Evolutionary conservation across 2,797 vertebrate genomes (phyloP), one percentile per base, ranked within the genome.

Genomic region (Carcharodon carcharias): DNA sequence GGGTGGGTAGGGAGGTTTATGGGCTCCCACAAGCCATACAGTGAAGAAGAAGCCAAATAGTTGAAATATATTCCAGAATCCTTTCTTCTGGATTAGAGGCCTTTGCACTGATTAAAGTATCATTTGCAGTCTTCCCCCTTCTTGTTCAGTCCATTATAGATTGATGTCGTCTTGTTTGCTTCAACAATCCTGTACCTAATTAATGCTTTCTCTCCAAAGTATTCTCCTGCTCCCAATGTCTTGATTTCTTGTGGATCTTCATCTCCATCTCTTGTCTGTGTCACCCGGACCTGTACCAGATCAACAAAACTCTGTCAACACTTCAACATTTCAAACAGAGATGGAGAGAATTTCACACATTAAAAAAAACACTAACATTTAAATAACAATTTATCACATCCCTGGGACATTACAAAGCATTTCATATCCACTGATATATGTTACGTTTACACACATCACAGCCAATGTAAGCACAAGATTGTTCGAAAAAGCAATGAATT

Each of bases 131-230:
- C 5, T 92, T 58, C 4, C 61, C n/a, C 14, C 89, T 92, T 63
- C 61, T 61, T 40, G 21, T 93, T 67, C 26, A 21, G n/a, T 3
- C n/a, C 35, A 14, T 2, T 26, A 14, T 14, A 88, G 31, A 61
- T 91, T 61, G 0, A 11, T 40, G 26, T 40, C 16, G 63, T 85
- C 58, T 50, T 11, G 28, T 96, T n/a, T 6, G 23, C 61, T 91
- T 14, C 77, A 50, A 35, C 65, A 85, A 26, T 96, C 26, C 71
- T n/a, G 82, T 95, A 98, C 98, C 98, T 98, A 97, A 98, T 98
- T 50, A 98, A 97, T 56, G 98, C 98, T 96, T 98, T 98, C 96
- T 98, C 98, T 96, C 98, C 98, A 97, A 98, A 98, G 96, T 98
- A 98, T 97, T 98, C 98, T 31, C 98, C 98, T 12, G 98, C 97